A percentile compares a stretch with the other conserved stretches of the same genome.
These are phyloP conservation scores for Drosophila barbarae DNA, from an alignment of 2,888 invertebrate species.

Conservation along the genomic window DNA sequence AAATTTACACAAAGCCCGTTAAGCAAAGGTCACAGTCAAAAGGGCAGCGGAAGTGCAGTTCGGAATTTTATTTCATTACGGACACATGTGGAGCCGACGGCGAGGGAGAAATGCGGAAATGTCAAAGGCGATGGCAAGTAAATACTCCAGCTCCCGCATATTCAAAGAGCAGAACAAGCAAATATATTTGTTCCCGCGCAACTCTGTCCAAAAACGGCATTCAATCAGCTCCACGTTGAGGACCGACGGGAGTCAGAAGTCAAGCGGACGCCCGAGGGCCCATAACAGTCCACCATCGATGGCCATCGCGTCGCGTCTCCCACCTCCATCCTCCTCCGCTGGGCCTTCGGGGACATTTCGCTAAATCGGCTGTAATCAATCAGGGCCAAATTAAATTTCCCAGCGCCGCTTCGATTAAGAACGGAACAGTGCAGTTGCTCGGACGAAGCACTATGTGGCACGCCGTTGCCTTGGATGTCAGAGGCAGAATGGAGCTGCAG, in stretches of 20 bases:
- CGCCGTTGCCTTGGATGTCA: constrained; percentile 1
- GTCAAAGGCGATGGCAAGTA: constrained; percentile 6
- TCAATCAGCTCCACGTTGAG: constrained; percentile 57
- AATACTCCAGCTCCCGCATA: constrained; percentile 30
- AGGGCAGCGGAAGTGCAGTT: constrained; percentile 28
- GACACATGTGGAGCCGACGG: constrained; percentile 4
- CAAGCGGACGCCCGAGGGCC: constrained; percentile 56
- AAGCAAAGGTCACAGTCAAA: constrained; percentile 25
- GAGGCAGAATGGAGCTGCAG: constrained; percentile 1
- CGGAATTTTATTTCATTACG: constrained; percentile 67
- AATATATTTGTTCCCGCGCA: constrained; percentile 51
- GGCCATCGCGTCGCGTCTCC: constrained; percentile 16
- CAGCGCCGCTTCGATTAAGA: constrained; percentile 68
- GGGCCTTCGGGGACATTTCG: constrained; percentile 61
- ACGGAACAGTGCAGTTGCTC: constrained; percentile 56
- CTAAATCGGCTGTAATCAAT: constrained; percentile 74
- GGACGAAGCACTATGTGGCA: neutral
- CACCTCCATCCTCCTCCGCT: constrained; percentile 12
- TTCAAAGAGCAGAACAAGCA: constrained; percentile 63
- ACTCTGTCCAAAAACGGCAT: constrained; percentile 41
- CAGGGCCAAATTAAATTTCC: constrained; percentile 75
- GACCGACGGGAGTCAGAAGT: constrained; percentile 51
- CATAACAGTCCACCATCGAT: constrained; percentile 33
- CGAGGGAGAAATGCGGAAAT: neutral
- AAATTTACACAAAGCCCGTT: constrained; percentile 49